A percentile compares a stretch with the other conserved stretches of the same genome.
Conservation (phyloP, 2,113 vertebrate genomes). For the Phalacrocorax brasilianus region DNA sequence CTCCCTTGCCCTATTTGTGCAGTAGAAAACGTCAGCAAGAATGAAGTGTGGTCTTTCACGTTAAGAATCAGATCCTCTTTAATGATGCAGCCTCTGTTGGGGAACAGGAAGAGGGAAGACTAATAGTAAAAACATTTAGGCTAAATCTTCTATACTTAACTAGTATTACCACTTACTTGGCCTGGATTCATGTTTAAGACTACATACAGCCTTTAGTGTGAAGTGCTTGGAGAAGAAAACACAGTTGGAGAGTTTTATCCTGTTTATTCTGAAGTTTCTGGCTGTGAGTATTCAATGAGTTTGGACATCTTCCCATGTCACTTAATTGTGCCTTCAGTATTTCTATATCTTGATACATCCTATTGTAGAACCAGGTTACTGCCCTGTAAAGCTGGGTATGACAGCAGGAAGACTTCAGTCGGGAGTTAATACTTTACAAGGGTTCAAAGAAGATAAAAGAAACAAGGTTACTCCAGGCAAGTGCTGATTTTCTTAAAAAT, state of each 20-base stretch:
- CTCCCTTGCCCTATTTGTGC: not conserved
- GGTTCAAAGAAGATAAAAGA: constrained; percentile 97
- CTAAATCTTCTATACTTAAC: not conserved
- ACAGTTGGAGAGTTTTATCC: not conserved
- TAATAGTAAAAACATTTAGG: not conserved
- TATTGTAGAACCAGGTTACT: constrained; percentile 85
- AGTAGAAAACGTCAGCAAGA: not conserved
- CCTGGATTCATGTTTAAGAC: not conserved
- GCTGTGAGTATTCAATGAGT: not conserved
- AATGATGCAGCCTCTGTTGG: not conserved
- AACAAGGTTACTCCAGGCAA: constrained; percentile 92
- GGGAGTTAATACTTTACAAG: constrained; percentile 91
- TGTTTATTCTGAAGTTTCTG: not conserved
- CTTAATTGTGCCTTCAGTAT: not conserved
- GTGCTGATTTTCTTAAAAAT: not conserved
- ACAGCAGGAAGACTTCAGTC: constrained; percentile 90
- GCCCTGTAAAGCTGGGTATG: constrained; percentile 90
- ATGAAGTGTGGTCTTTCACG: not conserved
- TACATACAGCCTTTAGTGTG: not conserved
- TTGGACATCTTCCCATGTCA: not conserved
- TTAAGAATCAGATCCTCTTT: not conserved
- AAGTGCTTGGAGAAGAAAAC: not conserved
- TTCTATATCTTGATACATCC: not conserved
- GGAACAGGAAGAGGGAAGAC: not conserved
- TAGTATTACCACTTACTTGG: not conserved